Percentiles rank a stretch among this genome's conserved stretches.
Evolutionary conservation across 2,888 invertebrate species (phyloP).

Genomic region (Balanococcus diminutus): DNA sequence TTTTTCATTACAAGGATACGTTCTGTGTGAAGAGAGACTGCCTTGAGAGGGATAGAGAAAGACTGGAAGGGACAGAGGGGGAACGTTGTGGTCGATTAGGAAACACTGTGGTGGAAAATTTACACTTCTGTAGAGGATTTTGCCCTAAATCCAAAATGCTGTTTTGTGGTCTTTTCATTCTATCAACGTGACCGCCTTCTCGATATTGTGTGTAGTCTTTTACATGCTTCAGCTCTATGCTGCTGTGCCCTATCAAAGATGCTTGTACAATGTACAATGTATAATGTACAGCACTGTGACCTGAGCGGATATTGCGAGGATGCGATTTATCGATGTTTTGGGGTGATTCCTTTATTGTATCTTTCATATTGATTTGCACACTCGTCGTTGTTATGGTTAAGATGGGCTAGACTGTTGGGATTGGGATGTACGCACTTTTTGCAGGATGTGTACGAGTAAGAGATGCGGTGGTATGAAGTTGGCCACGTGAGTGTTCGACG

Average conservation of each 20-base stretch:
- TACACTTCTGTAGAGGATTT: background rate
- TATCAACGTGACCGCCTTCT: background rate
- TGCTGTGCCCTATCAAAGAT: background rate
- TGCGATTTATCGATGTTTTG: background rate
- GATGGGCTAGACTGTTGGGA: background rate
- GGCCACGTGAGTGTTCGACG: background rate
- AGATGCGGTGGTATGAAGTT: background rate
- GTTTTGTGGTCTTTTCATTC: background rate
- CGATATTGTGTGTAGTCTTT: background rate
- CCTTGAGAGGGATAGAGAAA: too few species aligned
- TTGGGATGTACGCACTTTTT: too few species aligned
- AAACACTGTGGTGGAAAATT: background rate
- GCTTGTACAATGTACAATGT: background rate
- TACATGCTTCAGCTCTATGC: background rate
- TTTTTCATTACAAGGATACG: background rate
- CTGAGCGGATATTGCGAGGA: background rate
- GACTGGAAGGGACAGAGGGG: background rate
- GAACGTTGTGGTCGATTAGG: background rate
- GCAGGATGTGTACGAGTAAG: too few species aligned
- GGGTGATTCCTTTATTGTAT: background rate
- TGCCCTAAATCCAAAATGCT: background rate
- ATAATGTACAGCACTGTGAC: background rate
- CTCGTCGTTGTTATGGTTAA: background rate
- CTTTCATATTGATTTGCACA: background rate
- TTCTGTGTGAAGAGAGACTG: too few species aligned